These are phyloP conservation scores for Dryobota labecula DNA, from an alignment of 2,888 invertebrate genomes.

Conservation along the genomic window DNA sequence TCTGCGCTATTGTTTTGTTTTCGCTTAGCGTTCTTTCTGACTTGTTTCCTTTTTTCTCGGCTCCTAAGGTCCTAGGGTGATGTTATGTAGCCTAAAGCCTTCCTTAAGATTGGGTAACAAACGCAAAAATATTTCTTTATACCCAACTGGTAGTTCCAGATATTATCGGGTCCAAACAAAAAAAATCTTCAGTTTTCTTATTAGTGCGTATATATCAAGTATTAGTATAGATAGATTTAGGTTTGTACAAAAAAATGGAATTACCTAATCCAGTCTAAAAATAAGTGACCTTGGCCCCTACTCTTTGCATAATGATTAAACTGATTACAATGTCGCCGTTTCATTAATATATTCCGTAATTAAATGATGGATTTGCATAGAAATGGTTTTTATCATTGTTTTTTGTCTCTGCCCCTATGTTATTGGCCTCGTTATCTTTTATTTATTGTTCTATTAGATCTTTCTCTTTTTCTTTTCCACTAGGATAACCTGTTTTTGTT, in stretches of 20 bases:
- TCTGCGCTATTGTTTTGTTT: too few species aligned
- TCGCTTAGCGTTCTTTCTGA: too few species aligned
- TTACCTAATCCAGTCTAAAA: constrained; percentile 36
- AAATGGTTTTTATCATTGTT: constrained; percentile 54
- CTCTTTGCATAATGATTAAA: constrained; percentile 45
- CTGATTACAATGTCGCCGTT: constrained; percentile 49
- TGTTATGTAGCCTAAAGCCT: too few species aligned
- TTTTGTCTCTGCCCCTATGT: constrained; percentile 39
- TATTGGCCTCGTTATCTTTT: constrained; percentile 48
- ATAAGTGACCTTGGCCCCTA: constrained; percentile 47
- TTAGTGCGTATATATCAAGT: constrained; percentile 12
- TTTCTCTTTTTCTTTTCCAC: constrained; percentile 31
- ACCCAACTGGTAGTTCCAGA: too few species aligned
- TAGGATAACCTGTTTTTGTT: constrained; percentile 34
- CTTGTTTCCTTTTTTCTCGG: too few species aligned
- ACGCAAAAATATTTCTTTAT: too few species aligned
- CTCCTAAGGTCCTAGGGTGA: too few species aligned
- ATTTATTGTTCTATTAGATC: constrained; percentile 49
- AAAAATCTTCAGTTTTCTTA: too few species aligned
- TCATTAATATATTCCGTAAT: constrained; percentile 54
- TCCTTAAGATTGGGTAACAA: too few species aligned
- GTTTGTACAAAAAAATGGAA: constrained; percentile 27
- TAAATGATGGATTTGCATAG: constrained; percentile 58
- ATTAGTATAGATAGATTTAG: too few species aligned
- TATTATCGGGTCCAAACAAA: too few species aligned